phyloP scores from a whole-genome alignment of 1,140 invertebrate genomes.

The Lasioglossum baleicum region DNA sequence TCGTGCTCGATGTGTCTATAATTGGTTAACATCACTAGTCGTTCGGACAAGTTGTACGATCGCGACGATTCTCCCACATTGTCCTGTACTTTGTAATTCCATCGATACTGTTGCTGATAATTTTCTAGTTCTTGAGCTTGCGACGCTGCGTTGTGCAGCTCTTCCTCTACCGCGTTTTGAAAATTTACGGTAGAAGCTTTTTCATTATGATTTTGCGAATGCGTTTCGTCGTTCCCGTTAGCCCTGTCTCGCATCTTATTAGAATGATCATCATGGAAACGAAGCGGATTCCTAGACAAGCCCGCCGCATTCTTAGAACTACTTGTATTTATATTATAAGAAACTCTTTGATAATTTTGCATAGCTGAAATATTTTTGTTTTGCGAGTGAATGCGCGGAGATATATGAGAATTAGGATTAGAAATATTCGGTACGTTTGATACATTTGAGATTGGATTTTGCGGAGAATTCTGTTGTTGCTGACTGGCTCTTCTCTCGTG shows the following conservation, averaged over 20 bases:
- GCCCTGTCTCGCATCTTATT: slow-evolving; percentile 16
- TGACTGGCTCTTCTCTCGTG: slow-evolving; percentile 73
- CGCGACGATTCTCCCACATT: slow-evolving; percentile 68
- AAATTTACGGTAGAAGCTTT: neutral
- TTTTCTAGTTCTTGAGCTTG: slow-evolving; percentile 34
- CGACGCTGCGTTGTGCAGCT: slow-evolving; percentile 15
- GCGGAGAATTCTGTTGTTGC: slow-evolving; percentile 67
- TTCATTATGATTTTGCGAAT: slow-evolving; percentile 20
- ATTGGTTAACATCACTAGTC: slow-evolving; percentile 78
- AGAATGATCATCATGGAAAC: neutral
- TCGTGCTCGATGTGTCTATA: slow-evolving; percentile 75
- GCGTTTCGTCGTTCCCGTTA: slow-evolving; percentile 20
- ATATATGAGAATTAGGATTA: slow-evolving; percentile 56
- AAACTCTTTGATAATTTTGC: slow-evolving; percentile 11
- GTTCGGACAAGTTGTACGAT: slow-evolving; percentile 73
- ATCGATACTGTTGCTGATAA: slow-evolving; percentile 34
- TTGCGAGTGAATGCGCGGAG: slow-evolving; percentile 52
- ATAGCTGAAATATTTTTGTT: slow-evolving; percentile 47
- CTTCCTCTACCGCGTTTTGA: slow-evolving; percentile 12
- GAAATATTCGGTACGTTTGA: slow-evolving; percentile 59
- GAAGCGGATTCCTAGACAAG: neutral
- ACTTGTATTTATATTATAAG: slow-evolving; percentile 9
- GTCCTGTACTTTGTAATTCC: slow-evolving; percentile 53
- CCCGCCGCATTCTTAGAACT: neutral
- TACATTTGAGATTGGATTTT: slow-evolving; percentile 57